Evolutionary conservation across 2,888 invertebrate genomes (phyloP).

Genomic region (Rotaria socialis): DNA sequence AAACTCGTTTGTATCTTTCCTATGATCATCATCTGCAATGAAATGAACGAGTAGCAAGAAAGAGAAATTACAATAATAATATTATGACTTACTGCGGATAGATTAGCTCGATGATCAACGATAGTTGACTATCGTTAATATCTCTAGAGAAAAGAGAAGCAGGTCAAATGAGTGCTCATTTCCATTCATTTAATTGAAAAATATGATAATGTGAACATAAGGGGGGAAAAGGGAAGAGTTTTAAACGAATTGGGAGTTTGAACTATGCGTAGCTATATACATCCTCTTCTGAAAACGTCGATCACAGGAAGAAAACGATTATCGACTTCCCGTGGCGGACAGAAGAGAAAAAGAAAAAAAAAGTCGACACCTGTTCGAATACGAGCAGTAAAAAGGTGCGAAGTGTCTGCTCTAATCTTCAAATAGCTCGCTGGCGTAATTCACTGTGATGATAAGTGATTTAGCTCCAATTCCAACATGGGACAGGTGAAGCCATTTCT

Average conservation of each 20-base stretch:
- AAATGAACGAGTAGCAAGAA: not conserved
- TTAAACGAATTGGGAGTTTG: not conserved
- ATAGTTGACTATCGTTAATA: too few relatives aligned
- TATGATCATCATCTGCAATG: not conserved
- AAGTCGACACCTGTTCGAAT: not conserved
- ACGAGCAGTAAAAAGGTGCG: not conserved
- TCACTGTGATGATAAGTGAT: not conserved
- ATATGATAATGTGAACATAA: not conserved
- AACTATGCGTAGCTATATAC: not conserved
- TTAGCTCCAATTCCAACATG: not conserved
- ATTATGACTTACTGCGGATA: not conserved
- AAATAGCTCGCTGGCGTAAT: not conserved
- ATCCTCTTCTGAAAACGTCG: not conserved
- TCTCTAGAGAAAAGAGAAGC: not conserved
- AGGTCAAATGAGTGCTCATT: not conserved
- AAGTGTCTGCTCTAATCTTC: slow-evolving; percentile 17
- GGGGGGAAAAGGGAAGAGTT: not conserved
- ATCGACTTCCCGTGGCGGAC: not conserved
- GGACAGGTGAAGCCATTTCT: not conserved
- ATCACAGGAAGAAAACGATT: not conserved
- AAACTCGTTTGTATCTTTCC: not conserved
- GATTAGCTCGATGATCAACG: too few relatives aligned
- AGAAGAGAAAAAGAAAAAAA: not conserved
- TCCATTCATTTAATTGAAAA: not conserved
- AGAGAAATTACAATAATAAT: not conserved